A percentile compares a stretch with the other conserved stretches of the same genome.
Conservation (phyloP, 2,888 invertebrate genomes). For the Brenthis daphne region DNA sequence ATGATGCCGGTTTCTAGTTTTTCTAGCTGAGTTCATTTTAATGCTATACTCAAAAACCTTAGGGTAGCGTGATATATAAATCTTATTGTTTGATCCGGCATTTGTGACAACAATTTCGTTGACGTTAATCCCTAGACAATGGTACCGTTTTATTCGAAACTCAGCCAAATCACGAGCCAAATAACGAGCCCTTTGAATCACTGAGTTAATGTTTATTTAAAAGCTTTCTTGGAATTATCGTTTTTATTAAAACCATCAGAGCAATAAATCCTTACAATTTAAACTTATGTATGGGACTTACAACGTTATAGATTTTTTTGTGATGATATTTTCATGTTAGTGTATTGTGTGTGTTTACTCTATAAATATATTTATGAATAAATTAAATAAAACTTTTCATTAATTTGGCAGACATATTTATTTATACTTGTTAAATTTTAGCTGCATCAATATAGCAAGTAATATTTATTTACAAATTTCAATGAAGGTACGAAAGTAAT, state of each 20-base stretch:
- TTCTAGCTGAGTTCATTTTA: slow-evolving; percentile 40
- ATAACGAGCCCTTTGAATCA: slow-evolving; percentile 63
- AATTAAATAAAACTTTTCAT: slow-evolving; percentile 54
- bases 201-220: slow-evolving; percentile 68
- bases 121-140: slow-evolving; percentile 81
- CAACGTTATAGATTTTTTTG: background rate
- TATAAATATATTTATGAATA: too few species aligned
- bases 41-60: slow-evolving; percentile 24
- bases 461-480: slow-evolving; percentile 74
- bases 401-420: slow-evolving; percentile 83
- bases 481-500: slow-evolving; percentile 75
- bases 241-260: slow-evolving; percentile 50
- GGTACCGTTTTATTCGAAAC: slow-evolving; percentile 66
- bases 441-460: slow-evolving; percentile 76
- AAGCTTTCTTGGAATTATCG: slow-evolving; percentile 58
- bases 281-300: slow-evolving; percentile 9
- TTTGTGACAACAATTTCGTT: slow-evolving; percentile 79
- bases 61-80: slow-evolving; percentile 60
- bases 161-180: slow-evolving; percentile 56
- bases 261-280: slow-evolving; percentile 43
- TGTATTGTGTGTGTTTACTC: too few species aligned
- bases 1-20: background rate
- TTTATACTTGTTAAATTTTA: slow-evolving; percentile 79
- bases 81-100: slow-evolving; percentile 80
- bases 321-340: too few species aligned